Evolutionary conservation across 1,140 invertebrate species (phyloP), one percentile per base, ranked within the genome.

Genomic region (Lordiphosa collinella): DNA sequence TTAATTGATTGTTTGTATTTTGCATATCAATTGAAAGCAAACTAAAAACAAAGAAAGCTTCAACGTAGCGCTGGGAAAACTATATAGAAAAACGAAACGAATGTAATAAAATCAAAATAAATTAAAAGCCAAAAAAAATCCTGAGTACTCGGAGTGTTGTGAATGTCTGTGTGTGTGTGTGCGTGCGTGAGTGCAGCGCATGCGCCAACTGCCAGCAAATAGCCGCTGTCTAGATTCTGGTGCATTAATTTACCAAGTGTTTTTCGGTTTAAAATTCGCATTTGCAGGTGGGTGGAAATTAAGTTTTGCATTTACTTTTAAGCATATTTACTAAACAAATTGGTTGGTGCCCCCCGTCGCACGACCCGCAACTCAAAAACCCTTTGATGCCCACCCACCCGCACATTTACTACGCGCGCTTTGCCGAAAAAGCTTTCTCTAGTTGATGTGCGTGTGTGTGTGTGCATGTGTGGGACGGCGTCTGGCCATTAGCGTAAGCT

Each of bases 321-420:
- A 25, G 22, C 22, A 25, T 7, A 25, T 25, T 6, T 25, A 5
- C 22, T 25, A 25, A 25, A 25, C 22, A 25, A 25, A 25, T 4
- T 25, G 22, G 22, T 25, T 25, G 3, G 22, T 25, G 5, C 5
- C 22, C 5, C 34, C 35, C 13, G 41, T 32, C 35, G 41, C 32
- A 37, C 37, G 31, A 38, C 32, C 29, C 8, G 14, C 13, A 14
- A 18, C 13, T 10, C 32, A 18, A 37, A 49, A 29, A 29, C 25
- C 13, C 38, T 16, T 18, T 13, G n/a, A 25, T 18, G 47, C 46
- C 46, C 31, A 48, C 41, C 43, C 76, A 82, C 78, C 72, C 76
- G 76, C 76, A 76, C 76, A 72, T 72, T 82, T 82, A 82, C 76
- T 82, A 82, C 76, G 78, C 76, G 72, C 76, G 76, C 76, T 80